Evolutionary conservation across 1,140 invertebrate genomes (phyloP), one percentile per base, ranked within the genome.

Genomic region (Penaeus japonicus): DNA sequence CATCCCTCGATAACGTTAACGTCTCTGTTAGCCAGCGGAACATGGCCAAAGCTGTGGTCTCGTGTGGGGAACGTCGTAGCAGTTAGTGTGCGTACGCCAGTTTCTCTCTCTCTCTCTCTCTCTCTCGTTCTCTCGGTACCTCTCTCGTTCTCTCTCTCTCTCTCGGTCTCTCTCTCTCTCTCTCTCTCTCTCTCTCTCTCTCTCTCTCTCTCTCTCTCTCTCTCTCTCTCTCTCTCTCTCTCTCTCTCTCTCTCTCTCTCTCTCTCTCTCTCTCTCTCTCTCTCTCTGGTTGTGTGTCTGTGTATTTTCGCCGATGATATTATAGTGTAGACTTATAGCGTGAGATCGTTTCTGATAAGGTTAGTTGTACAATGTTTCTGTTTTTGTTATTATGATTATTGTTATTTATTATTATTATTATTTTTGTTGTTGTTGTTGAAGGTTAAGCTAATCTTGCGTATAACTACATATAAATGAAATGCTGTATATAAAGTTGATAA

Each of bases 31-130:
- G 10, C 15, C 15, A 15, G 47, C 47, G 47, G 10, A 47, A 47
- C 47, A 7, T 47, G 47, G 47, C 47, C 10, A 4, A 15, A 47
- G 47, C 47, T 47, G 2, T 0, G 35, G 35, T 7, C 35, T 39
- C 35, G n/a, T 47, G 39, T 47, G 2, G 39, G 5, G 12, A 47
- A 5, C 10, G 47, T 15, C 5, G 10, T 7, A 47, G 47, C 47
- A 7, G 10, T 47, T 47, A 47, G 4, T 47, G 5, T 39, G 7
- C 7, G 7, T 7, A 39, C 35, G 7, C 35, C n/a, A n/a, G n/a
- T 78, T 4, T 78, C 75, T 75, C 70, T 75, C 70, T 75, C 70
- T 75, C 70, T 75, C 70, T 75, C 70, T 75, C 70, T 75, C 70
- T 75, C 70, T 75, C 70, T 75, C 70, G 7, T n/a, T 75, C 70